Evolutionary conservation across 2,113 vertebrate genomes (phyloP).

Genomic region (Lynx canadensis): DNA sequence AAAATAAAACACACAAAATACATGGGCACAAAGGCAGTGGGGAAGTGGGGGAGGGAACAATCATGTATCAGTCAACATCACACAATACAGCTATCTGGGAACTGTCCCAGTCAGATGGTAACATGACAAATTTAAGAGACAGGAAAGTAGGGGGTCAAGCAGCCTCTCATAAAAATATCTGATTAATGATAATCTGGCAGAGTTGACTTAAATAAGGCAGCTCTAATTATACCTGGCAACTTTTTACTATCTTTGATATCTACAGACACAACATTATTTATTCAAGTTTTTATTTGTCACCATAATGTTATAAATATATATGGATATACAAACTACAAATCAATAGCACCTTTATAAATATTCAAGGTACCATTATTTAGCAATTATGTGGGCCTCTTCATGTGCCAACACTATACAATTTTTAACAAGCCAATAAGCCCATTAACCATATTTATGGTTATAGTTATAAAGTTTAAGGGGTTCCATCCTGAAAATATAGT

Average conservation of each 20-base stretch:
- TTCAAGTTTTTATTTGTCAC: slow-evolving; percentile 70
- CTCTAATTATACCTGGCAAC: slow-evolving; percentile 52
- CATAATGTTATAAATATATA: slow-evolving; percentile 50
- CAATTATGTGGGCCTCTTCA: slow-evolving; percentile 72
- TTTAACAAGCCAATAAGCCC: slow-evolving; percentile 65
- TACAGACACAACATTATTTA: slow-evolving; percentile 59
- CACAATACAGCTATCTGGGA: background rate
- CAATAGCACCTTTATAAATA: slow-evolving; percentile 77
- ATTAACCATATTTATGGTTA: slow-evolving; percentile 75
- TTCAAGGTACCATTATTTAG: slow-evolving; percentile 78
- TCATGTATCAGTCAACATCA: background rate
- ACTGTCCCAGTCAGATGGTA: background rate
- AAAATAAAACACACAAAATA: slow-evolving; percentile 29
- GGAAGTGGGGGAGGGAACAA: background rate
- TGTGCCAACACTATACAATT: slow-evolving; percentile 68
- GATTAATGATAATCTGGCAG: slow-evolving; percentile 15
- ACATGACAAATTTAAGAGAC: background rate
- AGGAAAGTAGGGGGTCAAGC: background rate
- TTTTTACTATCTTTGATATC: slow-evolving; percentile 56
- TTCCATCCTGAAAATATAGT: slow-evolving; percentile 69
- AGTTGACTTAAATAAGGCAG: background rate
- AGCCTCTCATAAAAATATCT: background rate
- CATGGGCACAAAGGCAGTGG: background rate
- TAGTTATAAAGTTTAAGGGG: slow-evolving; percentile 69
- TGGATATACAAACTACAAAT: slow-evolving; percentile 65